phyloP scores from a whole-genome alignment of 1,140 invertebrate species.

The Laodelphax striatellus region DNA sequence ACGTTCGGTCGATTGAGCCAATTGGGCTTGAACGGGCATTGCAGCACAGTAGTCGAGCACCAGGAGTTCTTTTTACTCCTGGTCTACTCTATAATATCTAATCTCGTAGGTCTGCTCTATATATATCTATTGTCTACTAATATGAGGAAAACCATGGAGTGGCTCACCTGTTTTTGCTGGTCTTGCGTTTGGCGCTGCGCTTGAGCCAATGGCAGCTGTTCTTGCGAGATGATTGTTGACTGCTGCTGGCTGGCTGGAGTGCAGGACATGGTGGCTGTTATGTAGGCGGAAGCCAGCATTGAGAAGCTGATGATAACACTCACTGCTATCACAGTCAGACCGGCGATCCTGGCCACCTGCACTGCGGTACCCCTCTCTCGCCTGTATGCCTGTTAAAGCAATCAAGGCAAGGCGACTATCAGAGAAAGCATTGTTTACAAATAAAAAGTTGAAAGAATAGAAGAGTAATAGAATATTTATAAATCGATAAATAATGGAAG shows the following conservation, averaged over 20 bases:
- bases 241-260: constrained; percentile 9
- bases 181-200: too few species aligned
- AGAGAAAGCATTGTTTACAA: too few species aligned
- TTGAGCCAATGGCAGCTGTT: neutral
- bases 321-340: constrained; percentile 61
- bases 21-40: too few species aligned
- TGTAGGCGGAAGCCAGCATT: constrained; percentile 65
- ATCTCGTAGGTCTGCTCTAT: too few species aligned
- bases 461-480: too few species aligned
- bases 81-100: too few species aligned
- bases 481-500: too few species aligned
- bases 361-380: constrained; percentile 57
- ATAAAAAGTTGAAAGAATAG: too few species aligned
- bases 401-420: neutral
- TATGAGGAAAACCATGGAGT: neutral
- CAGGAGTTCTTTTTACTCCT: too few species aligned
- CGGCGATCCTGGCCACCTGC: constrained; percentile 68
- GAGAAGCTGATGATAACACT: constrained; percentile 65
- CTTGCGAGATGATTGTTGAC: neutral
- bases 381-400: constrained; percentile 54
- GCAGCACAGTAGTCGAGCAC: too few species aligned
- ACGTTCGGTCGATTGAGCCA: too few species aligned
- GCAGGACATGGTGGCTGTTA: constrained; percentile 29
- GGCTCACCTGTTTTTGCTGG: neutral
- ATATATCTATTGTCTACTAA: too few species aligned